Evolutionary conservation across 2,888 invertebrate genomes (phyloP).

Genomic region (Deroplatys truncata): DNA sequence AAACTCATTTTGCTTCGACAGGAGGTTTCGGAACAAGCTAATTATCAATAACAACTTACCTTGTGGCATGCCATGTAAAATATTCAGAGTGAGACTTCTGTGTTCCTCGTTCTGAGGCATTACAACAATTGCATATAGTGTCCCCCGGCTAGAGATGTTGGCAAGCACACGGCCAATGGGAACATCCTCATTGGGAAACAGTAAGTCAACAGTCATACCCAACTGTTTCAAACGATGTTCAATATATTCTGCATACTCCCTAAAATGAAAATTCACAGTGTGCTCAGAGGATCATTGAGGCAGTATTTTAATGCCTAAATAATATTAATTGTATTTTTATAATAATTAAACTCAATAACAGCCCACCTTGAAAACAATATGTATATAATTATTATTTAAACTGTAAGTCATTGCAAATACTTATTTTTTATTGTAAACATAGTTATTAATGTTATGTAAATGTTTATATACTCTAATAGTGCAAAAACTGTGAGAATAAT

Average conservation of each 20-base stretch:
- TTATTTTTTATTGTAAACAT: too few relatives aligned
- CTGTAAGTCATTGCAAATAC: too few relatives aligned
- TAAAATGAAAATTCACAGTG: slow-evolving; percentile 38
- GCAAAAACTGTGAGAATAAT: too few relatives aligned
- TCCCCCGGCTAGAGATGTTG: slow-evolving; percentile 83
- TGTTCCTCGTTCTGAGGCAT: slow-evolving; percentile 82
- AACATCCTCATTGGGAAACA: slow-evolving; percentile 90
- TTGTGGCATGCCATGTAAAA: slow-evolving; percentile 86
- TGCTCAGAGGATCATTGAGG: slow-evolving; percentile 17
- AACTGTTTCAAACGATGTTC: slow-evolving; percentile 74
- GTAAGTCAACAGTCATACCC: slow-evolving; percentile 76
- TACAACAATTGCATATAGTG: slow-evolving; percentile 82
- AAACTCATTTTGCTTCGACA: too few relatives aligned
- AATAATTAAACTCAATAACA: too few relatives aligned
- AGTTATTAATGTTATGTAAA: too few relatives aligned
- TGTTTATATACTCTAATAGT: too few relatives aligned
- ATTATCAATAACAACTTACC: slow-evolving; percentile 49
- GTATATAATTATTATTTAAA: too few relatives aligned
- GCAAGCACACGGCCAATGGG: slow-evolving; percentile 74
- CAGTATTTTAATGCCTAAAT: too few relatives aligned
- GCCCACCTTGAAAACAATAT: too few relatives aligned
- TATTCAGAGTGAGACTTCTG: slow-evolving; percentile 82
- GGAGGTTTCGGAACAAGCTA: not conserved
- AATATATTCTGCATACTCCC: slow-evolving; percentile 84
- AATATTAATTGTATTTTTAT: too few relatives aligned